These are phyloP conservation scores for Taxidea taxus DNA, from an alignment of 2,113 vertebrate species.

Conservation along the genomic window DNA sequence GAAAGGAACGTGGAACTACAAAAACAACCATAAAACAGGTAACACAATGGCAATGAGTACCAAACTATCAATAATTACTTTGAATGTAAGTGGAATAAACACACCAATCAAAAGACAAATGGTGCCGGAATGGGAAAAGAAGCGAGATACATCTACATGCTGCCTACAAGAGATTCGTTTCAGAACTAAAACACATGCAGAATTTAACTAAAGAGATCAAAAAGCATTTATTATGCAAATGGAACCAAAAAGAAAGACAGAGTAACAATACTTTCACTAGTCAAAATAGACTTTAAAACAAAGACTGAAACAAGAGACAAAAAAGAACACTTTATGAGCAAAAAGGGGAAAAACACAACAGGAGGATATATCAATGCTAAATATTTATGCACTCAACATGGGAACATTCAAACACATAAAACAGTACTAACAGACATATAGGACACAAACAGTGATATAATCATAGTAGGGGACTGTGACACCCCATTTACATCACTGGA, in stretches of 20 bases:
- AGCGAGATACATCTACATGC: neutral
- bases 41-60: neutral
- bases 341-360: neutral
- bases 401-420: neutral
- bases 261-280: neutral
- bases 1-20: neutral
- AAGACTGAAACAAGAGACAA: neutral
- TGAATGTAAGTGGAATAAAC: neutral
- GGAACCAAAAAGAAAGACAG: neutral
- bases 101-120: neutral
- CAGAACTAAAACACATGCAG: neutral
- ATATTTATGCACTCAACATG: neutral
- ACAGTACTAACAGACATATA: neutral
- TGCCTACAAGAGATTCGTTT: neutral
- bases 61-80: neutral
- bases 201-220: neutral
- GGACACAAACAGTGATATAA: neutral
- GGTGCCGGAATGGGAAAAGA: neutral
- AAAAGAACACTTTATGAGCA: neutral
- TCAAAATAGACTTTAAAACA: neutral
- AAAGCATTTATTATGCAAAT: neutral
- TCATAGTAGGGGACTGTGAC: neutral
- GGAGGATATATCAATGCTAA: neutral
- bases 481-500: neutral
- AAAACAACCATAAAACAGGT: neutral